These are phyloP conservation scores for Corythornis madagascariensis DNA, from an alignment of 2,113 vertebrate genomes.

Conservation along the genomic window DNA sequence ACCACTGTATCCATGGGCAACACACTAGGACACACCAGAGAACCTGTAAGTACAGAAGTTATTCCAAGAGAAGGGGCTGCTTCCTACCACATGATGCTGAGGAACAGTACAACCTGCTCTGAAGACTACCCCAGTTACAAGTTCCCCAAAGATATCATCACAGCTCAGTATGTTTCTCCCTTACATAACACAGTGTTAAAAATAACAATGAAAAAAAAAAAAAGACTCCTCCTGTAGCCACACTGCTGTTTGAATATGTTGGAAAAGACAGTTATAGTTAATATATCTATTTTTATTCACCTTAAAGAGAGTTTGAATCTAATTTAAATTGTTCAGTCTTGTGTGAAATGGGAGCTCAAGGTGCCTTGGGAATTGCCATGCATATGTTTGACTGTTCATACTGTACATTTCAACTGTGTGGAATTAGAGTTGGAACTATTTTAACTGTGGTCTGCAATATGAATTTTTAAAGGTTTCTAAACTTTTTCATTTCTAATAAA, in stretches of 20 bases:
- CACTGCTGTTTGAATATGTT: not conserved
- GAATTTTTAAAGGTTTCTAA: slow-evolving; percentile 36
- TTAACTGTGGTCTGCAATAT: slow-evolving; percentile 31
- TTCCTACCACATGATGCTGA: not conserved
- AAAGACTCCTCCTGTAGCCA: not conserved
- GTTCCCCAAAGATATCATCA: not conserved
- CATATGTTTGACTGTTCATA: slow-evolving; percentile 7
- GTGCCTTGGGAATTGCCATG: not conserved
- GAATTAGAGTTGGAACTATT: slow-evolving; percentile 24
- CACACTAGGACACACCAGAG: not conserved
- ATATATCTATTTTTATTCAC: slow-evolving; percentile 53
- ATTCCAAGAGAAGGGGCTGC: not conserved
- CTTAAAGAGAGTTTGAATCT: slow-evolving; percentile 33
- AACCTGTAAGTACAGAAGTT: not conserved
- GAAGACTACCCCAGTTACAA: not conserved
- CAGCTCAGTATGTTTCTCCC: not conserved
- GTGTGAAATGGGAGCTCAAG: not conserved
- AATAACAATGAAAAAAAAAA: not conserved
- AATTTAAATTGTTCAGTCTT: slow-evolving; percentile 45
- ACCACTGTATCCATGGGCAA: not conserved
- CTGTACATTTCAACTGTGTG: slow-evolving; percentile 42
- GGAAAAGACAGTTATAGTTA: not conserved
- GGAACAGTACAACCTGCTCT: not conserved
- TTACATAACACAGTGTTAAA: not conserved
- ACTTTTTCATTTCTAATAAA: slow-evolving; percentile 65